Evolutionary conservation across 1,140 invertebrate genomes (phyloP), one percentile per base, ranked within the genome.

Genomic region (Drosophila triauraria): DNA sequence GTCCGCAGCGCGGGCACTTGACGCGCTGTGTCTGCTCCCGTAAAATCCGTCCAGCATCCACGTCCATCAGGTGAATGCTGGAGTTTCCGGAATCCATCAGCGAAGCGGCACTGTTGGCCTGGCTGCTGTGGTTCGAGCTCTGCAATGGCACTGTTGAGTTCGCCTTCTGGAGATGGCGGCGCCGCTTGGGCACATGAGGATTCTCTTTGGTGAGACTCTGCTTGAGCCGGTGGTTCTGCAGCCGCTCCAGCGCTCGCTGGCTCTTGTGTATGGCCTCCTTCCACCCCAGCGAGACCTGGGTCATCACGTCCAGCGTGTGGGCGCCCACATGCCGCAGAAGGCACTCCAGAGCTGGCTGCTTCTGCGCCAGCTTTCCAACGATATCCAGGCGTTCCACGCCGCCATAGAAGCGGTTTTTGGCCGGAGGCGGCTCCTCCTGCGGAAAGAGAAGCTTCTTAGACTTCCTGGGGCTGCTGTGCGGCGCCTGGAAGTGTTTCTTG

Each of bases 381-480:
- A 90, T 90, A 43, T 90, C 85, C 61, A 90, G 43, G 10, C 70
- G 42, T 2, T 85, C 86, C 10, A 79, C 12, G 8, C 86, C 86
- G 59, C 84, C 74, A 17, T 76, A 90, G 23, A 75, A 90, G 13
- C 85, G 78, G 4, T 77, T 63, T 8, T 51, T 67, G 38, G 17
- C 4, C 10, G n/a, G 43, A 9, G 62, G 30, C 10, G 13, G 40
- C 0, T 46, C n/a, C 0, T 62, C 50, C 10, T 61, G 59, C 0
- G 78, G 82, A 35, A 90, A 90, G 0, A 90, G 51, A 56, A 79
- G 60, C 51, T 90, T 90, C 5, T 90, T 90, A 0, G 86, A 90
- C 20, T 90, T 90, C 35, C 76, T 90, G 20, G 86, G 85, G 17
- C 85, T 90, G 51, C 60, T 82, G 68, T 90, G 86, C 17, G 80